These are phyloP conservation scores for Cydia fagiglandana DNA, from an alignment of 1,140 invertebrate genomes.

Conservation along the genomic window DNA sequence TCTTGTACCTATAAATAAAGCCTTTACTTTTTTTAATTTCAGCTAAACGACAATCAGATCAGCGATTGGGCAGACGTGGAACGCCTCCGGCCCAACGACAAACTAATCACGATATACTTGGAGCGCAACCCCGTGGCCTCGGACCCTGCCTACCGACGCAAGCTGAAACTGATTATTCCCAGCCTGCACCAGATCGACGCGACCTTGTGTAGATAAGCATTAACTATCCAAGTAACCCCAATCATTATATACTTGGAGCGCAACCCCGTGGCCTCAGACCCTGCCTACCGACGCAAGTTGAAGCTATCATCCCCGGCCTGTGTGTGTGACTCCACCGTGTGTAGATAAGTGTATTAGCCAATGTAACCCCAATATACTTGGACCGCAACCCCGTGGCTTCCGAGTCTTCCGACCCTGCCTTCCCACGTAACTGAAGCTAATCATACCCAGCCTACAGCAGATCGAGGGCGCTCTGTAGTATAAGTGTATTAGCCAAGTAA, in stretches of 20 bases:
- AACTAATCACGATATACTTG: constrained; percentile 94
- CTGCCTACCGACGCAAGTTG: constrained; percentile 87
- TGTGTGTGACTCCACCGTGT: constrained; percentile 93
- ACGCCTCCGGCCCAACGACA: constrained; percentile 85
- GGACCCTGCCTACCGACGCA: constrained; percentile 93
- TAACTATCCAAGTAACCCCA: background rate
- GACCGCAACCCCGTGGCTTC: constrained; percentile 94
- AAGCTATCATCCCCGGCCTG: constrained; percentile 91
- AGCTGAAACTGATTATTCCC: constrained; percentile 93
- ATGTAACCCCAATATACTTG: constrained; percentile 88
- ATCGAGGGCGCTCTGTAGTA: constrained; percentile 94
- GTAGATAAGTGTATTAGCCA: constrained; percentile 75
- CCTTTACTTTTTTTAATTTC: constrained; percentile 71
- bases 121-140: constrained; percentile 94
- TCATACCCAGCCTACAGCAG: constrained; percentile 92
- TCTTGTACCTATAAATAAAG: too few relatives aligned
- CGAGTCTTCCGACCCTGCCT: constrained; percentile 90
- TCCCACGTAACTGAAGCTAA: constrained; percentile 95
- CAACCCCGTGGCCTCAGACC: constrained; percentile 92
- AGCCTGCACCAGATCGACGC: constrained; percentile 96
- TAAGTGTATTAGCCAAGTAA: constrained; percentile 40
- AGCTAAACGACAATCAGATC: constrained; percentile 96
- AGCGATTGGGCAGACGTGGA: constrained; percentile 92
- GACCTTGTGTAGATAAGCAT: constrained; percentile 86
- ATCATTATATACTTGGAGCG: constrained; percentile 92